Percentiles rank a stretch among this genome's conserved stretches.
Evolutionary conservation across 2,888 invertebrate species (phyloP).

Genomic region (Oscheius sp.): DNA sequence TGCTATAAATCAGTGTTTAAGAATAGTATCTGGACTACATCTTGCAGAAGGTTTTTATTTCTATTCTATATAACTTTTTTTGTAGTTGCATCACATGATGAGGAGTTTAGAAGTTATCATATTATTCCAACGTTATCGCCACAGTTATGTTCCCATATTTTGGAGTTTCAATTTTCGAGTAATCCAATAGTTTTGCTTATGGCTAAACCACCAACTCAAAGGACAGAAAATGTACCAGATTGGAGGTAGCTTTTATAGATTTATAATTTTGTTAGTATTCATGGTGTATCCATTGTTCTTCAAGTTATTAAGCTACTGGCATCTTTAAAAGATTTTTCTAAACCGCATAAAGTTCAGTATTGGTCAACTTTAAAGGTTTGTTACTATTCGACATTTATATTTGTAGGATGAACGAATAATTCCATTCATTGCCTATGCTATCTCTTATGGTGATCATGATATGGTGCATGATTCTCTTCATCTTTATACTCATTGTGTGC

Average conservation of each 20-base stretch:
- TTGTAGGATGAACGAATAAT: conserved; percentile 70
- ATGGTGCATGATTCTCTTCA: conserved; percentile 70
- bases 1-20: conserved; percentile 53
- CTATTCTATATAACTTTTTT: conserved; percentile 2
- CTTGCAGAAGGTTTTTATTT: conserved; percentile 57
- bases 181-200: conserved; percentile 59
- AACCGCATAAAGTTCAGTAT: conserved; percentile 68
- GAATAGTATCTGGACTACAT: conserved; percentile 64
- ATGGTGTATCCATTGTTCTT: conserved; percentile 62
- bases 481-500: conserved; percentile 69
- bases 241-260: conserved; percentile 50
- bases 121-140: conserved; percentile 52
- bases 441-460: conserved; percentile 69
- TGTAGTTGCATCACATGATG: conserved; percentile 49
- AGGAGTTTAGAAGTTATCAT: conserved; percentile 48
- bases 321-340: conserved; percentile 64
- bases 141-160: conserved; percentile 58
- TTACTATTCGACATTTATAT: too few relatives aligned
- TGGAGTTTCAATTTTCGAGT: conserved; percentile 55
- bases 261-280: conserved; percentile 34
- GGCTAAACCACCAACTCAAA: conserved; percentile 40
- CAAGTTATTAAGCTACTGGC: conserved; percentile 59
- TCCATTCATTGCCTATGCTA: conserved; percentile 71
- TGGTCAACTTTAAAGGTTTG: conserved; percentile 70
- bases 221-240: conserved; percentile 44